Evolutionary conservation across 2,113 vertebrate genomes (phyloP).

Genomic region (Brachyhypopomus gauderio): DNA sequence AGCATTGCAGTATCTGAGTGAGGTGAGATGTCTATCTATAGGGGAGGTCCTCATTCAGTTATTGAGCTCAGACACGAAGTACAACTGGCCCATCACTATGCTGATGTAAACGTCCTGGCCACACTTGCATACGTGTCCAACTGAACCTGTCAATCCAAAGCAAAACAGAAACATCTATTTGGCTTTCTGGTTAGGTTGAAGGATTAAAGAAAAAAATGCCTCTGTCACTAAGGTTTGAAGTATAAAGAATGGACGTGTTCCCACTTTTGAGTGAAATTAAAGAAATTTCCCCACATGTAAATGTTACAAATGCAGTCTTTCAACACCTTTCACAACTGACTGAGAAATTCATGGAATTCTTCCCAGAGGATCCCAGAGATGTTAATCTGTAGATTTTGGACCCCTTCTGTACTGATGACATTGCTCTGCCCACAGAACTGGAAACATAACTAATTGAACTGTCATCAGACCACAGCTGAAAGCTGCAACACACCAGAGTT

Average conservation of each 20-base stretch:
- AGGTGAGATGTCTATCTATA: conserved; percentile 37
- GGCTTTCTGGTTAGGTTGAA: conserved; percentile 12
- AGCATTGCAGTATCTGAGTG: neutral
- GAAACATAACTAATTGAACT: conserved; percentile 36
- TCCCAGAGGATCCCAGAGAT: conserved; percentile 31
- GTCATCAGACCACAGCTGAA: conserved; percentile 41
- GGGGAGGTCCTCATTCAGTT: conserved; percentile 29
- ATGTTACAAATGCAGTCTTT: conserved; percentile 9
- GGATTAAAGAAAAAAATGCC: conserved; percentile 7
- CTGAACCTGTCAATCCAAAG: neutral
- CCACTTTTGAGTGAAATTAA: conserved; percentile 4
- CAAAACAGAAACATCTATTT: conserved; percentile 19
- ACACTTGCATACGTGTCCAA: conserved; percentile 18
- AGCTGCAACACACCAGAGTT: conserved; percentile 13
- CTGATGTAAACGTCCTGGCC: conserved; percentile 1
- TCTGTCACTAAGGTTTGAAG: neutral
- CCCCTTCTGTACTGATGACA: conserved; percentile 34
- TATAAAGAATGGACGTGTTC: conserved; percentile 22
- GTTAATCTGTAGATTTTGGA: conserved; percentile 33
- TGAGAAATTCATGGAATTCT: conserved; percentile 29
- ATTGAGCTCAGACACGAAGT: conserved; percentile 26
- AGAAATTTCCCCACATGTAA: conserved; percentile 21
- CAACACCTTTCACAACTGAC: conserved; percentile 16
- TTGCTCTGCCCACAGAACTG: conserved; percentile 31
- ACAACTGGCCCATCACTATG: neutral